These are phyloP conservation scores for Ctenomys sociabilis DNA, from an alignment of 2,113 vertebrate species.

Conservation along the genomic window DNA sequence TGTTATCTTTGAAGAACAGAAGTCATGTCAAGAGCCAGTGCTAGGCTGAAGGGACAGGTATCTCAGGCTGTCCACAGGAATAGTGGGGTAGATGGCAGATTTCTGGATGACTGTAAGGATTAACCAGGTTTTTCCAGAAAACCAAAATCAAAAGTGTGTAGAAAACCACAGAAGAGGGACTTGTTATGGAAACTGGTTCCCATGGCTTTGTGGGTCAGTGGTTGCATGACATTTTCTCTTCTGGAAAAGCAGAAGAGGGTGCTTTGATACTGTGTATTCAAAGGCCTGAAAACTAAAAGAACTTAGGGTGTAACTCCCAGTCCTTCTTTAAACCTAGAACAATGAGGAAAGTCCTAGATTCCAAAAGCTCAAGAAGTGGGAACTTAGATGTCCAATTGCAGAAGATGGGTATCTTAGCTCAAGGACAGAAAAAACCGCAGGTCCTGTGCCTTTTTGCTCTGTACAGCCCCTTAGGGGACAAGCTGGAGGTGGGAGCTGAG, in stretches of 20 bases:
- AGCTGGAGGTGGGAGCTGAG: no score
- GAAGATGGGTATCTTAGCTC: no score
- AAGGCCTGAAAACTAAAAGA: background rate
- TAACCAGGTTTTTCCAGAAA: background rate
- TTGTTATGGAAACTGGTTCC: background rate
- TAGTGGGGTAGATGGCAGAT: background rate
- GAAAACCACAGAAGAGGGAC: background rate
- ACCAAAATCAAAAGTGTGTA: background rate
- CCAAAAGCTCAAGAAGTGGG: background rate
- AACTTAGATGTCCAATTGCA: background rate
- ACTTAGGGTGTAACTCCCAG: background rate
- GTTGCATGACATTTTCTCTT: fast-evolving
- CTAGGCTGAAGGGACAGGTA: background rate
- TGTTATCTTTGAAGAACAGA: no score
- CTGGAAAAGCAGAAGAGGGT: background rate
- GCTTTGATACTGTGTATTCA: background rate
- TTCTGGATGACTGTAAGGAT: background rate
- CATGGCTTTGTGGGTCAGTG: background rate
- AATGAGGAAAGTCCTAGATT: background rate
- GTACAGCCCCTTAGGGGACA: background rate
- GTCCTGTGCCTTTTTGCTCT: background rate
- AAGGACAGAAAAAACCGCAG: background rate
- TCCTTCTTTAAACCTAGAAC: background rate
- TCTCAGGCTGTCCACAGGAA: background rate
- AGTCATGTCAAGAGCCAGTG: background rate